Evolutionary conservation across 2,113 vertebrate species (phyloP).

Genomic region (Pangasianodon hypophthalmus): DNA sequence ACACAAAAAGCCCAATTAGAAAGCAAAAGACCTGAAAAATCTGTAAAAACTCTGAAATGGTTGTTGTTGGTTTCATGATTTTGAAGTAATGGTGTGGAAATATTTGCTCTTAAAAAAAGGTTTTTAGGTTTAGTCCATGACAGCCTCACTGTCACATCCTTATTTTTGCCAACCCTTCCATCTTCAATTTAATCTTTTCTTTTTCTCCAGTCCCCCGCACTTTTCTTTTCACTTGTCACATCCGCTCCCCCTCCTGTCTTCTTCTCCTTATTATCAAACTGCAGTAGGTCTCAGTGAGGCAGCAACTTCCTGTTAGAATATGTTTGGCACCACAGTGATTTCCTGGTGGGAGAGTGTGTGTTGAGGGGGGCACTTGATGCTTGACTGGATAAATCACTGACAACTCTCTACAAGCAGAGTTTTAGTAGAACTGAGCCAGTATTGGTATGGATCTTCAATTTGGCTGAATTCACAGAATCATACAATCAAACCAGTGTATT

Average conservation of each 20-base stretch:
- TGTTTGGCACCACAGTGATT: conserved; percentile 34
- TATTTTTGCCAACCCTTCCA: conserved; percentile 4
- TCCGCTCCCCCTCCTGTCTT: conserved; percentile 25
- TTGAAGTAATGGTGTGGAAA: neutral
- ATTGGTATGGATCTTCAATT: neutral
- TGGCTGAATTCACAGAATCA: neutral
- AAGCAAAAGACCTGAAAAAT: neutral
- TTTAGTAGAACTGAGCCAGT: neutral
- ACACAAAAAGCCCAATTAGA: neutral
- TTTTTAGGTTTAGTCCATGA: neutral
- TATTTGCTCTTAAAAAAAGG: neutral
- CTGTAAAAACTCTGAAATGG: neutral
- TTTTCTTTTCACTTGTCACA: conserved; percentile 44
- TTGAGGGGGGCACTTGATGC: conserved; percentile 1
- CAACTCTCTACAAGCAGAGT: conserved; percentile 1
- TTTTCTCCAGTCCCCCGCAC: conserved; percentile 15
- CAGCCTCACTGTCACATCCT: neutral
- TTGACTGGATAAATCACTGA: conserved; percentile 11
- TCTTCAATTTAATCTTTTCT: conserved; percentile 17
- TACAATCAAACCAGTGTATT: neutral
- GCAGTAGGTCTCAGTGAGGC: conserved; percentile 41
- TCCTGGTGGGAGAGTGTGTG: conserved; percentile 24
- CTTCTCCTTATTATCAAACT: conserved; percentile 37
- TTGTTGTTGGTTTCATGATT: neutral
- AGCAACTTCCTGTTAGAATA: conserved; percentile 39